phyloP scores from a whole-genome alignment of 2,113 vertebrate genomes.

The Pteruthius melanotis region DNA sequence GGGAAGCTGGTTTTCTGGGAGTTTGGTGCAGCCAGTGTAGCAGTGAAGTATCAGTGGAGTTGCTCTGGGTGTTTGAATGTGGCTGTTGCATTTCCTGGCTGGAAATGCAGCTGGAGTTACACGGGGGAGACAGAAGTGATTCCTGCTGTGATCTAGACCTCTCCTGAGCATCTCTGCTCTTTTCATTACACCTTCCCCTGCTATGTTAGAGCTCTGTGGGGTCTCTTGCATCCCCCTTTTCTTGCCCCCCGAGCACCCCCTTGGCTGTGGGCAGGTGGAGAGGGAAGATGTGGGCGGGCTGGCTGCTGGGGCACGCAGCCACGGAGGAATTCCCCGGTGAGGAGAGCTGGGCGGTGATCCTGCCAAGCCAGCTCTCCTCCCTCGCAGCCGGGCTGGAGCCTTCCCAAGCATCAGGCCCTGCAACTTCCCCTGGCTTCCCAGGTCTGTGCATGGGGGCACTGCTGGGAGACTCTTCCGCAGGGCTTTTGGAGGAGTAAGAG shows the following conservation, averaged over 20 bases:
- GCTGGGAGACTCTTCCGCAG: background rate
- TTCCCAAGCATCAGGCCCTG: background rate
- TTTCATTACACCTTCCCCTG: background rate
- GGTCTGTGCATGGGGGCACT: background rate
- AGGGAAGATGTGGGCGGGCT: background rate
- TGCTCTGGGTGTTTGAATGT: fast-evolving
- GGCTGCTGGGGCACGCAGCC: background rate
- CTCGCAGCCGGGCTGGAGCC: background rate
- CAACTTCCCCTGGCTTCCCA: background rate
- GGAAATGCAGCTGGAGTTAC: background rate
- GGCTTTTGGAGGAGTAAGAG: background rate
- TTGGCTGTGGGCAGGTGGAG: background rate
- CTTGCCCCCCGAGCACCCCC: fast-evolving
- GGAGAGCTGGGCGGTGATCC: background rate
- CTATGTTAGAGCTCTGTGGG: fast-evolving
- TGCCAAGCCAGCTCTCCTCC: background rate
- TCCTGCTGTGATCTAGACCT: background rate
- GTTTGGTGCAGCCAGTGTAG: background rate
- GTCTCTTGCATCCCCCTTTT: background rate
- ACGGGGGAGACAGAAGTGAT: fast-evolving
- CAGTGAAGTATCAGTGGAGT: fast-evolving
- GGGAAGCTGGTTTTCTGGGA: background rate
- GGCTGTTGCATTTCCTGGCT: background rate
- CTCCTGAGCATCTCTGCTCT: background rate
- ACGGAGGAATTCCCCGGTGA: background rate